These are phyloP conservation scores for Gadopsis marmoratus DNA, from an alignment of 2,797 vertebrate genomes.

Conservation along the genomic window DNA sequence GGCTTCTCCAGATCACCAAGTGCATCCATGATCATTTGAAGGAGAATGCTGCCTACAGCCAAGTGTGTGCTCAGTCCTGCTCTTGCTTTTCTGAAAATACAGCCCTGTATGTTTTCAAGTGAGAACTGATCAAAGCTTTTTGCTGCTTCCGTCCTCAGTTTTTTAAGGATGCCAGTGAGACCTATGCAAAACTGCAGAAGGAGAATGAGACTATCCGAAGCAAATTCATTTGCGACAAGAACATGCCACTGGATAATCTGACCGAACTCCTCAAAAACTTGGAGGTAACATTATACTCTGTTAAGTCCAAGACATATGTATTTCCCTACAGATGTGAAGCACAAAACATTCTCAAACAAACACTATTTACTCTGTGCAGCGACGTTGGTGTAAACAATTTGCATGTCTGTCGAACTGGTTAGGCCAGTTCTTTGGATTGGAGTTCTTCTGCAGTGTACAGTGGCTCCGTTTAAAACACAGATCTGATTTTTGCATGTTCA, in stretches of 20 bases:
- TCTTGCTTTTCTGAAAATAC: neutral
- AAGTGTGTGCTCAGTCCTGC: constrained; percentile 78
- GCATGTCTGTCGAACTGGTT: constrained; percentile 13
- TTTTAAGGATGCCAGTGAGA: constrained; percentile 95
- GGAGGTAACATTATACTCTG: constrained; percentile 85
- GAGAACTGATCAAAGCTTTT: constrained; percentile 8
- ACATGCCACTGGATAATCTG: constrained; percentile 88
- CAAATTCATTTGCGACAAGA: constrained; percentile 92
- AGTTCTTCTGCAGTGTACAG: neutral
- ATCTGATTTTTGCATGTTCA: constrained; percentile 2
- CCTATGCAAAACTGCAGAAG: constrained; percentile 89
- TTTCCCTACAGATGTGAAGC: neutral
- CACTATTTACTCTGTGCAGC: neutral
- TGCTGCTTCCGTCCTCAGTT: constrained; percentile 83
- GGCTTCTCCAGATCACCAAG: constrained; percentile 98
- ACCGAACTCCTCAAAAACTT: constrained; percentile 90
- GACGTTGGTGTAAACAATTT: neutral
- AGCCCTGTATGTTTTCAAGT: neutral
- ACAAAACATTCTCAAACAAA: neutral
- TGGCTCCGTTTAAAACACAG: neutral
- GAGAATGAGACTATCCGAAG: constrained; percentile 89
- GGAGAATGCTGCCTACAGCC: constrained; percentile 95
- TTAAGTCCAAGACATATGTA: accelerated
- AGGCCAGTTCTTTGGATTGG: constrained; percentile 1
- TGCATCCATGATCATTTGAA: constrained; percentile 95